Conservation (phyloP, 2,797 vertebrate species). For the Gymnoscopelus braueri region DNA sequence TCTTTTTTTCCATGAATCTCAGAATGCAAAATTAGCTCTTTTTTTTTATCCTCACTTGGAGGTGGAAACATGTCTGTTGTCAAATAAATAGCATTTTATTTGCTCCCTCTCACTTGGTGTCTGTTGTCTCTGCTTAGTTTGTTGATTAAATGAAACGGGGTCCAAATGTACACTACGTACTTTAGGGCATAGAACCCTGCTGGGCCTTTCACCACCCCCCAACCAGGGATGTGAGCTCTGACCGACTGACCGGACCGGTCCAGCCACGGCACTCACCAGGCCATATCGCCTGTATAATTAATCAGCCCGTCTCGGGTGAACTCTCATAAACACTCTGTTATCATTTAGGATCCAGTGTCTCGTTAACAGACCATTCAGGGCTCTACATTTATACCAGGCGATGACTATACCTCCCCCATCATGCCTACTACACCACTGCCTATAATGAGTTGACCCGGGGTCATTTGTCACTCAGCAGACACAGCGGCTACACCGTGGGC, state of each 20-base stretch:
- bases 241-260: slow-evolving; percentile 27
- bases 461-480: no score
- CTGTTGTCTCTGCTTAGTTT: slow-evolving; percentile 10
- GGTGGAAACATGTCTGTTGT: no score
- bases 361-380: slow-evolving; percentile 70
- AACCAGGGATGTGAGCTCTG: slow-evolving; percentile 34
- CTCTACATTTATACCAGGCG: slow-evolving; percentile 51
- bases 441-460: no score
- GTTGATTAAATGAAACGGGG: no score
- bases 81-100: neutral
- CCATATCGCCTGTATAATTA: slow-evolving; percentile 70
- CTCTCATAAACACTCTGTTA: slow-evolving; percentile 76
- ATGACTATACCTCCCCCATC: neutral
- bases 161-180: slow-evolving; percentile 17
- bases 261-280: slow-evolving; percentile 41
- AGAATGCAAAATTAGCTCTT: no score
- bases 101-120: slow-evolving; percentile 48
- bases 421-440: slow-evolving; percentile 27
- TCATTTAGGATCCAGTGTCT: slow-evolving; percentile 79
- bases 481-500: no score
- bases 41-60: no score
- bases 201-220: slow-evolving; percentile 23
- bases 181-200: neutral
- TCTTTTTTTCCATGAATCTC: no score
- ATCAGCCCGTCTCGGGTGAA: slow-evolving; percentile 66